Evolutionary conservation across 2,113 vertebrate genomes (phyloP), one percentile per base, ranked within the genome.

Genomic region (Nibea coibor): DNA sequence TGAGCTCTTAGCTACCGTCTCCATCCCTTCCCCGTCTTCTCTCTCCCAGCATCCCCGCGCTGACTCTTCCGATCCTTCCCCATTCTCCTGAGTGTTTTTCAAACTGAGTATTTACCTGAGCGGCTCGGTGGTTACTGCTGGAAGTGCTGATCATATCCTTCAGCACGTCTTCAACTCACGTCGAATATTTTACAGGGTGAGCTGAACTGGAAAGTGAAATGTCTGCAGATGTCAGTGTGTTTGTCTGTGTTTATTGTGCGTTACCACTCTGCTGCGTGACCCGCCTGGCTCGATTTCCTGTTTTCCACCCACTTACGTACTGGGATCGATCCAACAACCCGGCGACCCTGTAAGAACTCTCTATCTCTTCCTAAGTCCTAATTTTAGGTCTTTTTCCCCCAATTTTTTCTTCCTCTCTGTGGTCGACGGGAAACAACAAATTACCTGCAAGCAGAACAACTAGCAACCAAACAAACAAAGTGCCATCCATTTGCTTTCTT

Each of bases 1-100:
- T 71, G 53, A 78, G 62, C 89, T 89, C 87, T 84, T 88, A 86
- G 78, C n/a, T n/a, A n/a, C n/a, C n/a, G n/a, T 67, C 51, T 71
- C 53, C 6, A n/a, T n/a, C n/a, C n/a, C n/a, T n/a, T n/a, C n/a
- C n/a, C n/a, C n/a, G n/a, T n/a, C n/a, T n/a, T n/a, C n/a, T n/a
- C 59, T 57, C 47, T 59, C 2, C 11, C 19, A 42, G 17, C 64
- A 35, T 59, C 50, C 22, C 28, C 67, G 10, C 64, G 64, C 22
- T 16, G 19, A 31, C 68, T 51, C 39, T 26, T 75, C 53, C 51
- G 12, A 39, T 67, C 31, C 22, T 31, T 59, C n/a, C 42, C 22
- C 35, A 0, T 47, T 16, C 35, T 26, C 31, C 48, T 71, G 17
- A 31, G 26, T 19, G 6, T 19, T 65, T 58, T 62, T 59, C 14